Evolutionary conservation across 2,888 invertebrate species (phyloP).

Genomic region (Drosophila robusta): DNA sequence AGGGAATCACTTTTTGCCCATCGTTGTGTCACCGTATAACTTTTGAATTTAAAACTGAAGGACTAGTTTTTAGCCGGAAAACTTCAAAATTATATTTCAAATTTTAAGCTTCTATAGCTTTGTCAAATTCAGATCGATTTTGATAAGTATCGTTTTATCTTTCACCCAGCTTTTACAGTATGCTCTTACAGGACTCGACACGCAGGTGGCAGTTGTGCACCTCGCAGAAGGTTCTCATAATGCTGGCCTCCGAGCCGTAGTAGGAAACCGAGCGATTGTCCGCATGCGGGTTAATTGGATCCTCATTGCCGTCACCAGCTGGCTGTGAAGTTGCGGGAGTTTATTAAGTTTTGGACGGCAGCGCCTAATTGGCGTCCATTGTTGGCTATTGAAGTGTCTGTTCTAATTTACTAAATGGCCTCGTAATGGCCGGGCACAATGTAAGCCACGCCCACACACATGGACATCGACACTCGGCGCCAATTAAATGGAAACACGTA

Average conservation of each 20-base stretch:
- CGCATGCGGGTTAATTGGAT: conserved; percentile 69
- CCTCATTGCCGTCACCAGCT: conserved; percentile 78
- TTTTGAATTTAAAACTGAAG: no score
- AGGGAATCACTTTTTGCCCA: no score
- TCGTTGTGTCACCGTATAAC: no score
- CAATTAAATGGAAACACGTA: conserved; percentile 79
- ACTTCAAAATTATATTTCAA: no score
- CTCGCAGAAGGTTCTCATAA: conserved; percentile 80
- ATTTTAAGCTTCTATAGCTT: no score
- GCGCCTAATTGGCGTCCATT: conserved; percentile 59
- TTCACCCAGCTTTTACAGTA: background rate
- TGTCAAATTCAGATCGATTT: no score
- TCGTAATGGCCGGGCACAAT: conserved; percentile 48
- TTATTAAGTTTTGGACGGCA: conserved; percentile 50
- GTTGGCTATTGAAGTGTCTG: conserved; percentile 63
- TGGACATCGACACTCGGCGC: conserved; percentile 70
- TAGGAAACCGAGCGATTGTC: conserved; percentile 70
- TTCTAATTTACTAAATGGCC: conserved; percentile 74
- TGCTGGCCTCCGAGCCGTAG: conserved; percentile 80
- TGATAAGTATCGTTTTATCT: background rate
- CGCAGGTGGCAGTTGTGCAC: conserved; percentile 81
- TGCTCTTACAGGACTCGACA: conserved; percentile 78
- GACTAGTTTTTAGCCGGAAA: no score
- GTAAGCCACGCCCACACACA: conserved; percentile 42
- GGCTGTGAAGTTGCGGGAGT: conserved; percentile 59